Percentiles rank a stretch among this genome's conserved stretches.
Conservation (phyloP, 2,797 vertebrate species). For the Centropyge bicolor region DNA sequence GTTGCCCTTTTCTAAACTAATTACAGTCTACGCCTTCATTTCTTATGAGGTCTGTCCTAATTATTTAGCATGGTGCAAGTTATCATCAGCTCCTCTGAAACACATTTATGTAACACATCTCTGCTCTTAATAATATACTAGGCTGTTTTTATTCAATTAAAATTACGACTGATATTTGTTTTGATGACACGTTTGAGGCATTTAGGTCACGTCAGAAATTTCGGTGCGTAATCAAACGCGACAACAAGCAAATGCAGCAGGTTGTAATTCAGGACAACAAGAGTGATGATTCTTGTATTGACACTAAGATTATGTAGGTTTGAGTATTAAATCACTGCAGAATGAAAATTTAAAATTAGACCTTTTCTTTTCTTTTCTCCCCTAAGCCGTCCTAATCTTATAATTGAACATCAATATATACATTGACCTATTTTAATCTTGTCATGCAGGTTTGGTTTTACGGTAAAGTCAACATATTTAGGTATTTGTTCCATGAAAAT, state of each 20-base stretch:
- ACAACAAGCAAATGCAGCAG: not conserved
- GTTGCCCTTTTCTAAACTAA: slow-evolving; percentile 36
- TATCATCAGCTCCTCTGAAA: slow-evolving; percentile 21
- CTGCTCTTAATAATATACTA: not conserved
- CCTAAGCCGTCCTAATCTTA: not conserved
- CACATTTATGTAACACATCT: slow-evolving; percentile 6
- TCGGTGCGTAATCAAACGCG: not conserved
- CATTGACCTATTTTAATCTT: not conserved
- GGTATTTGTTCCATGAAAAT: slow-evolving; percentile 22
- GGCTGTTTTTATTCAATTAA: not conserved
- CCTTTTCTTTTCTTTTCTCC: not conserved
- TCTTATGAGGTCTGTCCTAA: slow-evolving; percentile 35
- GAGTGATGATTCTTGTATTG: not conserved
- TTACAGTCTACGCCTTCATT: slow-evolving; percentile 28
- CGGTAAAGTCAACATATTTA: not conserved
- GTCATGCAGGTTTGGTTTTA: not conserved
- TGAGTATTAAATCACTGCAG: not conserved
- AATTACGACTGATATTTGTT: not conserved
- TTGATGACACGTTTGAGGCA: not conserved
- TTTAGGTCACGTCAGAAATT: slow-evolving; percentile 3
- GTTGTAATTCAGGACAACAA: not conserved
- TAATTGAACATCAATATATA: not conserved
- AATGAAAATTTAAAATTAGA: not conserved
- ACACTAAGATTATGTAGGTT: not conserved
- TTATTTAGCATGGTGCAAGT: slow-evolving; percentile 41